Evolutionary conservation across 2,797 vertebrate species (phyloP), one percentile per base, ranked within the genome.

Genomic region (Scleropages formosus): DNA sequence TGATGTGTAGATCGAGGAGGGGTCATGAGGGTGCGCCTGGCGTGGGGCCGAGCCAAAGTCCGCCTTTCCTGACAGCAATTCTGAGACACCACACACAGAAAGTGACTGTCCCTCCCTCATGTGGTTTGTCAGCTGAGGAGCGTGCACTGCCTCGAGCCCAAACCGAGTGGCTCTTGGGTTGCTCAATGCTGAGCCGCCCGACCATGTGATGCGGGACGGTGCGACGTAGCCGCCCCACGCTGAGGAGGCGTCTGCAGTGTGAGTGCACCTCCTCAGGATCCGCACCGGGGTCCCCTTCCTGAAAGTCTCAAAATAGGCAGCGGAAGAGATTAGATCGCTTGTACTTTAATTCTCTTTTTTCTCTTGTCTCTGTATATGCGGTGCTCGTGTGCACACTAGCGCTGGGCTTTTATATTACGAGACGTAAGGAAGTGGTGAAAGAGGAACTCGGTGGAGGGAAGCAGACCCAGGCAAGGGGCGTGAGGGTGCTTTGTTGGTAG

Each of bases 371-470:
- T 24, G 51, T 68, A 15, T 26, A 44, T 22, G 47, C 31, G 69
- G 15, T 1, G 69, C 39, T 62, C 51, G 39, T 18, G 66, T 16
- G n/a, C 13, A 27, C 26, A 24, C 61, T 39, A 20, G 31, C 26
- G 44, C 12, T 7, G 16, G 9, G 73, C 44, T 74, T 47, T n/a
- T 62, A 51, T 72, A 51, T 72, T 39, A 46, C 16, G 46, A 49
- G 16, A 60, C 20, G 49, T 61, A 70, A 67, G 76, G 76, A 77
- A 77, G 76, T 77, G 20, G 13, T 67, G 56, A 77, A 77, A 73
- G 67, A 77, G 70, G 70, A 75, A 77, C 76, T 64, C 49, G 18
- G 60, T 63, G 68, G 39, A 31, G 47, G 46, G 26, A 63, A 44
- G 67, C 56, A 18, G 18, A 65, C 7, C 18, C 31, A 18, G 20